Evolutionary conservation across 1,140 invertebrate genomes (phyloP).

Genomic region (Bathynomus jamesi): DNA sequence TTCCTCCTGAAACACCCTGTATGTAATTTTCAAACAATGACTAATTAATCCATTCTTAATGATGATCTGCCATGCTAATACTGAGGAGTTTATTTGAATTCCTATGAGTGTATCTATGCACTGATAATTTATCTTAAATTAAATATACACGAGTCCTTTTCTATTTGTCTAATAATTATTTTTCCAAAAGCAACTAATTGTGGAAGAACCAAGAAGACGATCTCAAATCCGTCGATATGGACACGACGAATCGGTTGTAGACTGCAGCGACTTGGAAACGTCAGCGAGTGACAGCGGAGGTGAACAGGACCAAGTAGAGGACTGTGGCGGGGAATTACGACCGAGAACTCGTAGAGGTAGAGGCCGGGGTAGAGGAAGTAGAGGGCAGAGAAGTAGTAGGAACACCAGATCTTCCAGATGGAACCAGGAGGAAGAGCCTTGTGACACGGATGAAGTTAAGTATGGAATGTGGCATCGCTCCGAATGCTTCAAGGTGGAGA

Average conservation of each 20-base stretch:
- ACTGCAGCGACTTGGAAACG: slow-evolving; percentile 34
- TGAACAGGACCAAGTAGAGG: slow-evolving; percentile 22
- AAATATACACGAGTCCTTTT: background rate
- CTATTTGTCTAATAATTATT: slow-evolving; percentile 15
- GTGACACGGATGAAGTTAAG: slow-evolving; percentile 25
- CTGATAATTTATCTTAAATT: slow-evolving; percentile 3
- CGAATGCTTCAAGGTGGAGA: slow-evolving; percentile 40
- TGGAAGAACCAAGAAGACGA: slow-evolving; percentile 86
- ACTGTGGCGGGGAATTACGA: slow-evolving; percentile 7
- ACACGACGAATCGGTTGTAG: slow-evolving; percentile 30
- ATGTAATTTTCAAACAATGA: no score
- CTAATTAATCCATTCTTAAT: no score
- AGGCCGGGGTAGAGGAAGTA: slow-evolving; percentile 16
- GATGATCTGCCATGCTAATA: slow-evolving; percentile 38
- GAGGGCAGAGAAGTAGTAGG: slow-evolving; percentile 18
- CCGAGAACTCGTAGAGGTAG: slow-evolving; percentile 13
- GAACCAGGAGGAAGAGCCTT: slow-evolving; percentile 20
- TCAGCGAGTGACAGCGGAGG: slow-evolving; percentile 27
- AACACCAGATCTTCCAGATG: slow-evolving; percentile 20
- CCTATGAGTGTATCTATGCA: slow-evolving; percentile 12
- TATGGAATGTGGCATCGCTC: slow-evolving; percentile 35
- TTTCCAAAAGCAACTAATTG: slow-evolving; percentile 72
- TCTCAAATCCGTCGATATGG: slow-evolving; percentile 95
- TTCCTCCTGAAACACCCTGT: no score
- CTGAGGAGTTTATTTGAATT: slow-evolving; percentile 21